These are phyloP conservation scores for Aspidiotus rigidus DNA, from an alignment of 2,888 invertebrate genomes.

Conservation along the genomic window DNA sequence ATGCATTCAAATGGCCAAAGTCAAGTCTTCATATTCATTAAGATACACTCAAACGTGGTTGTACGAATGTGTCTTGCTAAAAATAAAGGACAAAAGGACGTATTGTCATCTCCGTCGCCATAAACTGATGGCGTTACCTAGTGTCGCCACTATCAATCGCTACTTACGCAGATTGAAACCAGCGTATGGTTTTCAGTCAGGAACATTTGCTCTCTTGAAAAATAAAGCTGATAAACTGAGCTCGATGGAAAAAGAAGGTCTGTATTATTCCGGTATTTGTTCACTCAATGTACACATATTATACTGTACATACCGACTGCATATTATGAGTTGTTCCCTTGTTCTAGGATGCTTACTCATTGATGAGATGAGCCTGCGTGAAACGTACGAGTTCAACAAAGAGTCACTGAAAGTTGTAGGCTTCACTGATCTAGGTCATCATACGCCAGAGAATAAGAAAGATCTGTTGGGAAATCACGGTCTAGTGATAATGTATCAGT, in stretches of 20 bases:
- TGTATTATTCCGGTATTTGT: neutral
- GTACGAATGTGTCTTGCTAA: neutral
- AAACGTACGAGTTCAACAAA: slow-evolving; percentile 5
- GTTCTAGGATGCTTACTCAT: neutral
- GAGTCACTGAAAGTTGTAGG: slow-evolving; percentile 3
- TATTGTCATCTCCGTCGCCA: neutral
- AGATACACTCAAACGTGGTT: neutral
- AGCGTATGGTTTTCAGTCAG: neutral
- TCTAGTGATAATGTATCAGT: slow-evolving; percentile 13
- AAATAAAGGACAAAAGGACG: neutral
- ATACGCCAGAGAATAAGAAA: slow-evolving; percentile 5
- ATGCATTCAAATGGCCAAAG: neutral
- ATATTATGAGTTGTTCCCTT: too few relatives aligned
- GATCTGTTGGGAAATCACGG: slow-evolving; percentile 3
- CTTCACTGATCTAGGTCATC: slow-evolving; percentile 8
- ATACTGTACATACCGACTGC: too few relatives aligned
- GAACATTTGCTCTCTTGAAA: neutral
- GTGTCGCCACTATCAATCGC: neutral
- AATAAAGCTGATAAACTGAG: neutral
- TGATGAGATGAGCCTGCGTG: slow-evolving; percentile 24
- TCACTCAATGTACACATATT: too few relatives aligned
- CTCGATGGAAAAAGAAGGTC: neutral
- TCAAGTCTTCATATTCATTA: neutral
- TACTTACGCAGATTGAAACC: neutral
- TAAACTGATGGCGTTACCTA: neutral